These are phyloP conservation scores for Mellilla xanthometata DNA, from an alignment of 2,888 invertebrate genomes.

Conservation along the genomic window DNA sequence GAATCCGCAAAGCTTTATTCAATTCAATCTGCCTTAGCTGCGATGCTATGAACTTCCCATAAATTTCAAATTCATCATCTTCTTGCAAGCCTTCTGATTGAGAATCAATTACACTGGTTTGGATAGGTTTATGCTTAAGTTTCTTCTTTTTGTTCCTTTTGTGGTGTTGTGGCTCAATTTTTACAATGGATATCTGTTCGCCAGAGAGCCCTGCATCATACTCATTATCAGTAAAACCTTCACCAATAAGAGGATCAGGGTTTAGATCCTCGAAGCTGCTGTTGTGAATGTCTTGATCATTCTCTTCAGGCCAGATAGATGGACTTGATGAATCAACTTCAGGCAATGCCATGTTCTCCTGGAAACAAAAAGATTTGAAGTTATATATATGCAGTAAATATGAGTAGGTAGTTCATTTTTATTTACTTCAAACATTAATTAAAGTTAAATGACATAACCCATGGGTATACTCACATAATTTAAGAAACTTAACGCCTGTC, in stretches of 20 bases:
- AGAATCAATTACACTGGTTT: conserved; percentile 37
- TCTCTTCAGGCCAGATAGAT: conserved; percentile 53
- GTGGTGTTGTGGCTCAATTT: conserved; percentile 35
- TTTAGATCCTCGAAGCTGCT: conserved; percentile 44
- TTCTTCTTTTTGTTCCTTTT: conserved; percentile 58
- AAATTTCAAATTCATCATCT: conserved; percentile 67
- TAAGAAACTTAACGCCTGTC: conserved; percentile 24
- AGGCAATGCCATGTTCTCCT: conserved; percentile 48
- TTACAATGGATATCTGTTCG: conserved; percentile 31
- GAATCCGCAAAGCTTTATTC: conserved; percentile 52
- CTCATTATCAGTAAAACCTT: conserved; percentile 52
- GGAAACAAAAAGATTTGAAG: conserved; percentile 19
- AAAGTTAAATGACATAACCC: too few species aligned
- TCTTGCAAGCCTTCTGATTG: conserved; percentile 29
- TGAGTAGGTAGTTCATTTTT: too few species aligned
- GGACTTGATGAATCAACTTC: conserved; percentile 59
- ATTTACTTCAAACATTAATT: too few species aligned
- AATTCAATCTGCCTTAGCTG: conserved; percentile 57
- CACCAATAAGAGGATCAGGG: conserved; percentile 55
- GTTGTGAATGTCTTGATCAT: conserved; percentile 33
- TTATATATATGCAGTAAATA: too few species aligned
- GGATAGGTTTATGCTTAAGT: conserved; percentile 41
- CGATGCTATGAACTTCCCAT: conserved; percentile 61
- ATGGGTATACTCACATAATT: conserved; percentile 9
- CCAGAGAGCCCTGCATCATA: conserved; percentile 44